Conservation (phyloP, 2,888 invertebrate genomes). For the Petrolisthes cinctipes region DNA sequence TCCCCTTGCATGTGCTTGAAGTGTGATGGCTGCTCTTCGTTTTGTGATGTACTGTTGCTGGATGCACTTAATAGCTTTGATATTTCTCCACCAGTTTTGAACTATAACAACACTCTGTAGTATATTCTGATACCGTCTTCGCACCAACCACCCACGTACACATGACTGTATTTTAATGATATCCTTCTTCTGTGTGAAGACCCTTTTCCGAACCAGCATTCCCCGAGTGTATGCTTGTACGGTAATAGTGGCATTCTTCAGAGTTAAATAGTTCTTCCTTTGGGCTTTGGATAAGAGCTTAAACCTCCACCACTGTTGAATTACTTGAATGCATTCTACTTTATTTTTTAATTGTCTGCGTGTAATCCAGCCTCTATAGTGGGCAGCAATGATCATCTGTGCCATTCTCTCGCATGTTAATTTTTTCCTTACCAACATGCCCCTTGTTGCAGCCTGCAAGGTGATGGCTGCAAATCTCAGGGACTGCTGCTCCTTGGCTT, state of each 20-base stretch:
- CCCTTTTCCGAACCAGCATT: neutral
- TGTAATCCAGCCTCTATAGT: slow-evolving; percentile 27
- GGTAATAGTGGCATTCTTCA: neutral
- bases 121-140: slow-evolving; percentile 8
- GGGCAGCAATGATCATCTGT: slow-evolving; percentile 33
- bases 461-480: neutral
- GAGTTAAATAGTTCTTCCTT: slow-evolving; percentile 2
- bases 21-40: slow-evolving; percentile 36
- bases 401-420: slow-evolving; percentile 11
- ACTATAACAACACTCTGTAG: neutral
- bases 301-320: slow-evolving; percentile 17
- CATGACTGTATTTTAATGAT: slow-evolving; percentile 21
- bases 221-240: slow-evolving; percentile 26
- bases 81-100: slow-evolving; percentile 36
- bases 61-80: neutral
- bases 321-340: neutral
- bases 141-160: slow-evolving; percentile 23
- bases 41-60: slow-evolving; percentile 13
- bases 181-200: neutral
- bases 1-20: slow-evolving; percentile 45
- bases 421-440: slow-evolving; percentile 6
- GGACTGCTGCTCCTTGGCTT: slow-evolving; percentile 8
- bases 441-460: slow-evolving; percentile 29
- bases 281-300: neutral
- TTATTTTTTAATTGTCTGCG: slow-evolving; percentile 7